Evolutionary conservation across 2,797 vertebrate species (phyloP).

Genomic region (Odontamblyopus rebecca): DNA sequence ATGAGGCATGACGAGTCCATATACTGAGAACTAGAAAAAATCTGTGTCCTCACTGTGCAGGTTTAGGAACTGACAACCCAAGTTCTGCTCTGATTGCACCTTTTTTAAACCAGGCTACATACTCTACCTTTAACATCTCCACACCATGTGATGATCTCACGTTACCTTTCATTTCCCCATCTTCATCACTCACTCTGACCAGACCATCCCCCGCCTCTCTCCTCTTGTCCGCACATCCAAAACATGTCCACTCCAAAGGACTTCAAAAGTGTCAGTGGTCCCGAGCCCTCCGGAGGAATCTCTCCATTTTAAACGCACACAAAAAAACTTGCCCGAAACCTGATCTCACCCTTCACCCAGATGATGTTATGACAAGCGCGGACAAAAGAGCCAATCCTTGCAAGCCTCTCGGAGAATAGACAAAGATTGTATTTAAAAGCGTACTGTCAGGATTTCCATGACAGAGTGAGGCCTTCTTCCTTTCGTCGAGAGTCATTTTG

Average conservation of each 20-base stretch:
- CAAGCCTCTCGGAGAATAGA: neutral
- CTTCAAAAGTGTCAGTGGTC: conserved; percentile 4
- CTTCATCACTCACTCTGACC: conserved; percentile 6
- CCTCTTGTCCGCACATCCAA: neutral
- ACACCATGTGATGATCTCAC: neutral
- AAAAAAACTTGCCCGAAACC: neutral
- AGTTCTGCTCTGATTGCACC: neutral
- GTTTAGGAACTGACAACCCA: too few relatives aligned
- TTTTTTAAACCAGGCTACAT: neutral
- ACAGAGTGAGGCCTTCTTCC: neutral
- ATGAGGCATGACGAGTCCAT: too few relatives aligned
- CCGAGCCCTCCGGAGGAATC: neutral
- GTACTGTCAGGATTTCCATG: conserved; percentile 5
- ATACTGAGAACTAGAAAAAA: too few relatives aligned
- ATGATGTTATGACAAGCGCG: conserved; percentile 7
- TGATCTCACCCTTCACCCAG: neutral
- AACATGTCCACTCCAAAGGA: neutral
- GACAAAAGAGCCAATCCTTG: conserved; percentile 1
- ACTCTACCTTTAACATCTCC: neutral
- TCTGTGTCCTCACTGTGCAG: neutral
- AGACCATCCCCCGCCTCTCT: neutral
- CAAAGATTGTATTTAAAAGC: conserved; percentile 7
- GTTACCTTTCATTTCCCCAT: neutral
- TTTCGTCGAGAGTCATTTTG: neutral
- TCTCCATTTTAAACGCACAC: neutral